Conservation (phyloP, 1,140 invertebrate species). For the Caenorhabditis inopinata region DNA sequence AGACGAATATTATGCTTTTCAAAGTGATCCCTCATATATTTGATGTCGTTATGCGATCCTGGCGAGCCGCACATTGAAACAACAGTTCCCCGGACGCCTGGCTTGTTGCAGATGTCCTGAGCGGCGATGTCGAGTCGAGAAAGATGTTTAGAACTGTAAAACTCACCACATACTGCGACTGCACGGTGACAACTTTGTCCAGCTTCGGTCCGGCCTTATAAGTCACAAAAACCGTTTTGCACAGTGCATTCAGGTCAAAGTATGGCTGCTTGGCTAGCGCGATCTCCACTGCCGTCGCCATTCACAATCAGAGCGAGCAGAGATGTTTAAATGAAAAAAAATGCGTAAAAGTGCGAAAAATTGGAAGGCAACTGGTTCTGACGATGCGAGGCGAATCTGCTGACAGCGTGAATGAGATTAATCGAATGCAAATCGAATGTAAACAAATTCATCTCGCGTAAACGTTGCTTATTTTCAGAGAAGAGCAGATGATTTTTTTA, state of each 20-base stretch:
- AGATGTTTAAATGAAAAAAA: no score
- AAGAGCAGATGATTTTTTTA: no score
- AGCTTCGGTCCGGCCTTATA: not conserved
- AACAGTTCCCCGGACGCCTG: not conserved
- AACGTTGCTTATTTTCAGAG: no score
- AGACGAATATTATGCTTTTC: constrained; percentile 16
- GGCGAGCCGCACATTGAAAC: not conserved
- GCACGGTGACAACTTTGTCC: not conserved
- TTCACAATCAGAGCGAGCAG: not conserved
- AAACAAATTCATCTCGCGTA: no score
- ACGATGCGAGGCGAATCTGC: no score
- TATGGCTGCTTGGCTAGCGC: not conserved
- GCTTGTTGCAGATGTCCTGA: constrained; percentile 8
- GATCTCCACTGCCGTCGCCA: not conserved
- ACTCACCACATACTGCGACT: not conserved
- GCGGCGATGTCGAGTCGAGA: not conserved
- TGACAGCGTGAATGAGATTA: no score
- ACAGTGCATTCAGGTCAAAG: not conserved
- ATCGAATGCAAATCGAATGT: no score
- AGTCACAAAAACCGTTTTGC: constrained; percentile 14
- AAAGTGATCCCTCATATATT: constrained; percentile 3
- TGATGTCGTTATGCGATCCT: constrained; percentile 1
- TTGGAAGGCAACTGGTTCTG: no score
- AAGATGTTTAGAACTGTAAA: not conserved
- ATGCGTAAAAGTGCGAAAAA: no score